Evolutionary conservation across 2,888 invertebrate species (phyloP).

Genomic region (Dolichomitus sp.): DNA sequence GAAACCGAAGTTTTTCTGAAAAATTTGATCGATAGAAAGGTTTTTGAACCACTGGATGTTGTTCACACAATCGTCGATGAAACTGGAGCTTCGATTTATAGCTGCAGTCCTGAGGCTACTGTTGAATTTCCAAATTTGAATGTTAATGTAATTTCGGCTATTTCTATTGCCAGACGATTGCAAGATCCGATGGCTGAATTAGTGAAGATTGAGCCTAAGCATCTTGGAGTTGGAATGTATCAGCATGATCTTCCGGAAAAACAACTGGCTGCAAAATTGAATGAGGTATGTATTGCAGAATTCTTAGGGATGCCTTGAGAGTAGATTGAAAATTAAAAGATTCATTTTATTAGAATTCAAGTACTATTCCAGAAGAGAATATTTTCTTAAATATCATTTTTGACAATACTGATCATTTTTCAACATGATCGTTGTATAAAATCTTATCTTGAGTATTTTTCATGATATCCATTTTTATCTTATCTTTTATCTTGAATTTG

Average conservation of each 20-base stretch:
- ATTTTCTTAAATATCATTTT: no score
- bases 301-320: background rate
- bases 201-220: slow-evolving; percentile 97
- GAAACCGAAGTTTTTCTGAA: slow-evolving; percentile 94
- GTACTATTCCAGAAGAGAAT: no score
- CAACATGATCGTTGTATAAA: no score
- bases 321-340: background rate
- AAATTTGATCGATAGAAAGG: slow-evolving; percentile 87
- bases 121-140: slow-evolving; percentile 95
- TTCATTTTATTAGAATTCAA: no score
- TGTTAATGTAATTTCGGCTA: slow-evolving; percentile 91
- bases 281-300: slow-evolving; percentile 86
- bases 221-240: slow-evolving; percentile 98
- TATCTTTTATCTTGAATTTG: no score
- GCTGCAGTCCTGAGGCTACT: slow-evolving; percentile 94
- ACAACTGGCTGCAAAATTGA: slow-evolving; percentile 91
- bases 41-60: slow-evolving; percentile 88
- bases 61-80: slow-evolving; percentile 95
- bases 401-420: no score
- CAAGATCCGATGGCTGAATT: slow-evolving; percentile 97
- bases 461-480: no score
- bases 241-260: slow-evolving; percentile 96
- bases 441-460: no score
- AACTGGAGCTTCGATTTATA: slow-evolving; percentile 97
- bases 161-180: slow-evolving; percentile 95